Conservation (phyloP, 2,888 invertebrate genomes). For the Cantharis rufa region DNA sequence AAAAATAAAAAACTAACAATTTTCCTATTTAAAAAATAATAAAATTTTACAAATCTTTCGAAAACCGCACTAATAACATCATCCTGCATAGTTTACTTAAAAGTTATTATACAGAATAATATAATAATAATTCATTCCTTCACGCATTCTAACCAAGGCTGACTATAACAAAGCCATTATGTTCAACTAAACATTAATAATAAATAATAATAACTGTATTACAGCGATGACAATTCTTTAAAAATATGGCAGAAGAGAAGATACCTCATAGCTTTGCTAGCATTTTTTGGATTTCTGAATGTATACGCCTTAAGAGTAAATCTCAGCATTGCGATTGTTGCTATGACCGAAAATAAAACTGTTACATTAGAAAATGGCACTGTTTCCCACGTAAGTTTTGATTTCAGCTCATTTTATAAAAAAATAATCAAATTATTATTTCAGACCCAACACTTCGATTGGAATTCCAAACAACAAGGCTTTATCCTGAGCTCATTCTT, state of each 20-base stretch:
- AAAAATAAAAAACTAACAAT: too few species aligned
- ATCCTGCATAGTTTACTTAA: too few species aligned
- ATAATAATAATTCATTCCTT: too few species aligned
- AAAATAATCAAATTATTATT: slow-evolving; percentile 19
- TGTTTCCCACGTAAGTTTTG: slow-evolving; percentile 59
- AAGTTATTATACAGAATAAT: too few species aligned
- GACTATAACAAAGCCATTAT: too few species aligned
- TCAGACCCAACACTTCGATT: slow-evolving; percentile 75
- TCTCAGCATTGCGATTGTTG: slow-evolving; percentile 92
- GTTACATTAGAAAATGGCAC: slow-evolving; percentile 68
- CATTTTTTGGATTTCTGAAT: slow-evolving; percentile 85
- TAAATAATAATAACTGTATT: neutral
- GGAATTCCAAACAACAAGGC: slow-evolving; percentile 79
- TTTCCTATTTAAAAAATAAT: too few species aligned
- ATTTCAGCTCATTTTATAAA: slow-evolving; percentile 13
- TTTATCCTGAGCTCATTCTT: slow-evolving; percentile 85
- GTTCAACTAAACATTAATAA: too few species aligned
- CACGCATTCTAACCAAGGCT: too few species aligned
- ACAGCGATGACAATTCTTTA: slow-evolving; percentile 56
- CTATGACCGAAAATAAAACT: slow-evolving; percentile 80
- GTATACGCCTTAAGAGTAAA: slow-evolving; percentile 84
- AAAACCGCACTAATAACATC: too few species aligned
- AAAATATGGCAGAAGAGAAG: slow-evolving; percentile 75
- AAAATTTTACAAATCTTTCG: too few species aligned
- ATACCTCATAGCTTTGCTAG: slow-evolving; percentile 74